Conservation (phyloP, 2,113 vertebrate genomes). For the Stigmatopora argus region DNA sequence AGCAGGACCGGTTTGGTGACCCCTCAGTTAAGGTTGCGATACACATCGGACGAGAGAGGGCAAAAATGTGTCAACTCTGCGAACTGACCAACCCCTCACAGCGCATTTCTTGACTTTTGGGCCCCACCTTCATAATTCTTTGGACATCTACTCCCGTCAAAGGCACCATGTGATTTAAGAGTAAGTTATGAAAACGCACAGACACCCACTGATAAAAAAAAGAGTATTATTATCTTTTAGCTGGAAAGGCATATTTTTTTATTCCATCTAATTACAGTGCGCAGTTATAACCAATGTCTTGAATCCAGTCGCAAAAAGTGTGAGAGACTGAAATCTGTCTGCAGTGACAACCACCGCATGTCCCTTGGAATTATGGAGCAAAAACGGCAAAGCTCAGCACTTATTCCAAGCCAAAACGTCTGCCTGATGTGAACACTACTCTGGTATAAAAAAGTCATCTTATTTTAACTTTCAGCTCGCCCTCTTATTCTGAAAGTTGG, state of each 20-base stretch:
- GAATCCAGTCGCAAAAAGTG: slow-evolving; percentile 4
- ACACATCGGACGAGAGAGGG: too few species aligned
- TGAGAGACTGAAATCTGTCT: background rate
- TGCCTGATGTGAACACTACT: slow-evolving; percentile 5
- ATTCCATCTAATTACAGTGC: background rate
- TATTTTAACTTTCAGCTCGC: slow-evolving; percentile 8
- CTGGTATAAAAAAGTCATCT: slow-evolving; percentile 1
- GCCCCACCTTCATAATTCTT: too few species aligned
- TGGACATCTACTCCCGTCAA: too few species aligned
- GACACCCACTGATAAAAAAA: background rate
- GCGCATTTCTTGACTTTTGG: too few species aligned
- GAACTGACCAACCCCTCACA: too few species aligned
- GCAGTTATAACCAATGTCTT: slow-evolving; percentile 1
- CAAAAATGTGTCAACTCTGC: too few species aligned
- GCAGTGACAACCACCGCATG: background rate
- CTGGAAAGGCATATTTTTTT: background rate
- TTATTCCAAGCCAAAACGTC: slow-evolving; percentile 4
- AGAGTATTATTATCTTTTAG: background rate
- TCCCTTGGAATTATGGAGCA: background rate
- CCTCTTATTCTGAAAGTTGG: slow-evolving; percentile 17
- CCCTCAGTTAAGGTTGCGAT: too few species aligned
- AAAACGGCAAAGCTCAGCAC: slow-evolving; percentile 1
- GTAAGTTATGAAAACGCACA: background rate
- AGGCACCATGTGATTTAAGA: too few species aligned
- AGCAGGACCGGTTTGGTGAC: too few species aligned